Evolutionary conservation across 2,888 invertebrate genomes (phyloP), one percentile per base, ranked within the genome.

Genomic region (Dynastes grantii): DNA sequence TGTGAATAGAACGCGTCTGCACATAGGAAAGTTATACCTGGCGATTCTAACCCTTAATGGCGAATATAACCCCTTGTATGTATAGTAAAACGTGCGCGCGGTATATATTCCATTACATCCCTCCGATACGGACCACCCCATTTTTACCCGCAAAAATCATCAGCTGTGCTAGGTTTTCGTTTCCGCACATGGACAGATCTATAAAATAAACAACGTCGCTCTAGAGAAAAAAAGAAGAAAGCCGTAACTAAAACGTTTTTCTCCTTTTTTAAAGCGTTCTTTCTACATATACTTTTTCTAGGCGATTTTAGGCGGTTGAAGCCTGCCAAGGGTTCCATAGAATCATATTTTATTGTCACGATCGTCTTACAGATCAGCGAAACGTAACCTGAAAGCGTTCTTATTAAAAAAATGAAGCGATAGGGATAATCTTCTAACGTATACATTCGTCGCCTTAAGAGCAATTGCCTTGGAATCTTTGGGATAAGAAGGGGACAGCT

Each of bases 301-400:
- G 2, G 67, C 11, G 2, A 29, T 9, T 68, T 40, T 40, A 29
- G 22, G 3, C n/a, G 2, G 53, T 49, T 49, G 61, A 55, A 49
- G 27, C 9, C 32, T 37, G 53, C 32, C 45, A n/a, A 61, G 64
- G 32, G 40, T 84, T 86, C 85, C 13, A 27, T 63, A 85, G 85
- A 86, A 86, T 85, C 86, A 86, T 86, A 87, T 86, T 85, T 84
- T 85, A 86, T 87, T 86, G 86, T 87, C 83, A 83, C 81, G 84
- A 70, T 82, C 78, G 79, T 82, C 83, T 84, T 85, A 84, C 68
- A 45, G 58, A 77, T 32, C 83, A 82, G 83, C 81, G 78, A 80
- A 84, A 83, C 82, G 83, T 82, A 83, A 86, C 85, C 84, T 68
- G 83, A 85, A 83, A 85, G 85, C 85, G 83, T 85, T 84, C 78